Evolutionary conservation across 2,888 invertebrate species (phyloP), one percentile per base, ranked within the genome.

Genomic region (Callyntrura guangdongensis): DNA sequence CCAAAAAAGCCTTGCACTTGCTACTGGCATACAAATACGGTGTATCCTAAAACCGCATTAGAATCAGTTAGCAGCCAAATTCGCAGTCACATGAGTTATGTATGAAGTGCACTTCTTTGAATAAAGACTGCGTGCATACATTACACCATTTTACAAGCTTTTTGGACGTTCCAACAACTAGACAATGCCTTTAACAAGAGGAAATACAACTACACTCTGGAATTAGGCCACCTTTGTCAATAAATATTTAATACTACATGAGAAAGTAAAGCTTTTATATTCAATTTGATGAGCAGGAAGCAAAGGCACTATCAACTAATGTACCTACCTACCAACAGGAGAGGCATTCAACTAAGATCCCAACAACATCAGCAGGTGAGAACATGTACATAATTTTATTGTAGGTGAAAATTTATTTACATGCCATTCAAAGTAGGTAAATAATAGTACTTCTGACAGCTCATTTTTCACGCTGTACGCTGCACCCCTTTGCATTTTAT

Each of bases 361-460:
- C 11, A 14, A 53, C 53, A 53, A 53, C 53, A 14, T 9, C n/a
- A 53, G 53, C 53, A 53, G 53, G n/a, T 53, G 53, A 36, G 36
- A 36, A 49, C 47, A 45, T n/a, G 36, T 14, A 69, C 12, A 74
- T 49, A 74, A 74, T 74, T 53, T 79, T 79, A 53, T 79, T 79
- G 56, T 53, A 72, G 79, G 53, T 25, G 79, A 53, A 53, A 79
- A 79, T 79, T 79, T 79, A 79, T 79, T 79, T 79, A 27, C 79
- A 79, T 79, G 79, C 27, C 14, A 79, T 79, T 79, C 79, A 79
- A 53, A n/a, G 22, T 25, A 56, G 53, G 79, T 79, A 79, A 79
- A 79, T 79, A 79, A 56, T 53, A 79, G 79, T 79, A 79, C 79
- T 79, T 53, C 53, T 79, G 79, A 56, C 79, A 79, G 79, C 79